Base-by-base conservation (phyloP, 2,888 invertebrate genomes). In the Cephonodes hylas region DNA sequence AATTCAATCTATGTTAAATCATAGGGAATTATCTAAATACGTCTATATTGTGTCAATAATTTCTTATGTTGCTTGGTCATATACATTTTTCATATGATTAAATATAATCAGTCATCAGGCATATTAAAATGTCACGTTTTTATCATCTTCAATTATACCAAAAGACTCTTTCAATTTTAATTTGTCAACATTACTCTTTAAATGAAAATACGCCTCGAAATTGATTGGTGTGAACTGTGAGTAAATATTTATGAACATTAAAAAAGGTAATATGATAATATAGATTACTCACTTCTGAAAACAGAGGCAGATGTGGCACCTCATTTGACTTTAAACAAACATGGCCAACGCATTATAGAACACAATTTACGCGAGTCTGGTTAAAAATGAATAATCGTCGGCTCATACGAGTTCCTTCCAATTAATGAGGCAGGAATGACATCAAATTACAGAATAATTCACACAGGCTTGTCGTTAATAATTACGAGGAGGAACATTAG, bases 391-490 rank as follows among this genome's bases (percentile, higher is more conserved):
- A 77, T 74, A 64, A 48, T 38, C 15, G 60, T 45, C 64, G 64
- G 66, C 73, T 69, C 46, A 48, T 18, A 53, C 48, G 59, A 66
- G 48, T 59, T 59, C 63, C 58, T 63, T 64, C 70, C 67, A 71
- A 74, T 76, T 77, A 73, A 70, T 70, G 66, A 74, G 68, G 66
- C 71, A 64, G 74, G 70, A 74, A 76, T 77, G 80, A 79, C 78
- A 77, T 86, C 84, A 74, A 83, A 84, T 88, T 86, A 85, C 85
- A 76, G 74, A 82, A 86, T 88, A 83, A 85, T 84, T 82, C 74
- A 72, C 76, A 68, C 70, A 68, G 69, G 70, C 71, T 74, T 66
- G 71, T 71, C 66, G 66, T 65, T 68, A 67, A 75, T 86, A 84
- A 85, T 87, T 85, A 80, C 25, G 42, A 8, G 25, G 42, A 70